These are phyloP conservation scores for Camptogramma bilineatum DNA, from an alignment of 2,888 invertebrate species.

Conservation along the genomic window DNA sequence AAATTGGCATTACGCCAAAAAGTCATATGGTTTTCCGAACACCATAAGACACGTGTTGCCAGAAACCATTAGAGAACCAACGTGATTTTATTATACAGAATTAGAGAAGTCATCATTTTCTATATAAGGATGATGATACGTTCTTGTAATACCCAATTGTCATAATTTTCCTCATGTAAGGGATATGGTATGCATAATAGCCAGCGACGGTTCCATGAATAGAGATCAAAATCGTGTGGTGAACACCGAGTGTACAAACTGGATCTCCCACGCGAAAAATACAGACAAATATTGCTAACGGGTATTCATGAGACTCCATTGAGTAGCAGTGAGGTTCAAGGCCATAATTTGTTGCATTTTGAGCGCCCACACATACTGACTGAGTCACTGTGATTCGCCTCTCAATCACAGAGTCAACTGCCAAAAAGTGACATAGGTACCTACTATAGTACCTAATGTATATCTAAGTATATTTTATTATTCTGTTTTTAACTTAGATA, in stretches of 20 bases:
- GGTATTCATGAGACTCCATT: constrained; percentile 49
- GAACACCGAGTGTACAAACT: constrained; percentile 43
- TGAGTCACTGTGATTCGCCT: constrained; percentile 70
- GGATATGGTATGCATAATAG: constrained; percentile 19
- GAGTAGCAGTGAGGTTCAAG: constrained; percentile 69
- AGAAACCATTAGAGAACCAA: constrained; percentile 45
- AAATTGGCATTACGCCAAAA: constrained; percentile 63
- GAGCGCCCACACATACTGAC: constrained; percentile 69
- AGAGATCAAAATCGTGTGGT: constrained; percentile 38
- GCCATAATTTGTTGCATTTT: constrained; percentile 72
- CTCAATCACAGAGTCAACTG: constrained; percentile 62
- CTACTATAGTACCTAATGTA: constrained; percentile 29
- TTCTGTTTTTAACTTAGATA: background rate
- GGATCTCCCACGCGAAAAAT: constrained; percentile 56
- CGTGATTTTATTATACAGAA: constrained; percentile 17
- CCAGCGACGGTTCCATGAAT: constrained; percentile 34
- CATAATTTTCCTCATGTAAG: constrained; percentile 37
- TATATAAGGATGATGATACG: constrained; percentile 27
- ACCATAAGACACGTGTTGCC: constrained; percentile 50
- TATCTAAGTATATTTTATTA: background rate
- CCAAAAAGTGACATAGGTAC: constrained; percentile 57
- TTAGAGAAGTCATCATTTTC: constrained; percentile 25
- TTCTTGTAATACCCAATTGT: constrained; percentile 17
- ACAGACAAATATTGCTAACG: constrained; percentile 52
- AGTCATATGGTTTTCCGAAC: constrained; percentile 51